Evolutionary conservation across 1,140 invertebrate genomes (phyloP).

Genomic region (Dufourea novaeangliae): DNA sequence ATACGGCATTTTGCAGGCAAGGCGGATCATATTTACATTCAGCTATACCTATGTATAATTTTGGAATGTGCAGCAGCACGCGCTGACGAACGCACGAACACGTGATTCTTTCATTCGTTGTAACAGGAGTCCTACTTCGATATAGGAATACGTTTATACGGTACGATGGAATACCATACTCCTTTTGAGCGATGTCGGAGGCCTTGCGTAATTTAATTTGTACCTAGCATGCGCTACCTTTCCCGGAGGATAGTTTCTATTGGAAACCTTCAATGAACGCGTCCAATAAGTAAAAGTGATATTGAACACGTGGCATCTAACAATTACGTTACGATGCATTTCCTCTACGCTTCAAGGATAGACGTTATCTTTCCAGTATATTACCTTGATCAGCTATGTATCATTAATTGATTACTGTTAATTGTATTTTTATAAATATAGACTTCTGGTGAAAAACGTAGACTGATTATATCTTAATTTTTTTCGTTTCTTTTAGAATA

Average conservation of each 20-base stretch:
- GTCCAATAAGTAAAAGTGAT: not conserved
- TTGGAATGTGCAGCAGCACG: not conserved
- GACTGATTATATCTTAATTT: no score
- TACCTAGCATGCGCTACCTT: not conserved
- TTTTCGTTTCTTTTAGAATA: no score
- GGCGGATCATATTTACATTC: slow-evolving; percentile 13
- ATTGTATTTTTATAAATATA: no score
- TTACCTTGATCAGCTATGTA: not conserved
- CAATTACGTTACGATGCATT: not conserved
- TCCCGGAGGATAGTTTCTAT: not conserved
- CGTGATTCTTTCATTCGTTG: slow-evolving; percentile 15
- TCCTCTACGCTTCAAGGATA: not conserved
- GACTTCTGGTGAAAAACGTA: no score
- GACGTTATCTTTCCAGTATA: not conserved
- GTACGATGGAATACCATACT: not conserved
- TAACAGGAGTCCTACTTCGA: not conserved
- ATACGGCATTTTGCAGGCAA: not conserved
- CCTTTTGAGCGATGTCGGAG: not conserved
- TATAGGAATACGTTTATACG: not conserved
- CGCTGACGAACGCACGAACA: not conserved
- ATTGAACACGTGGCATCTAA: not conserved
- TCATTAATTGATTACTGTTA: not conserved
- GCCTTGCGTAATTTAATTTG: slow-evolving; percentile 15
- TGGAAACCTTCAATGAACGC: not conserved
- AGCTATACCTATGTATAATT: slow-evolving; percentile 13